Evolutionary conservation across 2,113 vertebrate genomes (phyloP).

Genomic region (Hoplias malabaricus): DNA sequence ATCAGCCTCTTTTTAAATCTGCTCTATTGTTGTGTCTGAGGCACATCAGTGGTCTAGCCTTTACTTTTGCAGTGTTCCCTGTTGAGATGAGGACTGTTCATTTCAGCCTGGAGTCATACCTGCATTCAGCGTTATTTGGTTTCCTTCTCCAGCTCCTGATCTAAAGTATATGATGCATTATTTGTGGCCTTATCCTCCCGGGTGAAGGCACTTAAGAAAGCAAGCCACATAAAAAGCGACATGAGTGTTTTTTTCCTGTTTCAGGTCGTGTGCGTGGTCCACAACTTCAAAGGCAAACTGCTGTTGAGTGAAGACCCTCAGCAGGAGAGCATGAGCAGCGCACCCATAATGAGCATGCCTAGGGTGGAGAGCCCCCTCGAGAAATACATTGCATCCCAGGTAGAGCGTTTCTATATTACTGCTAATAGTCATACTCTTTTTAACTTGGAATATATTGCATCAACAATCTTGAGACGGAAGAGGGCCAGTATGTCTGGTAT

Average conservation of each 20-base stretch:
- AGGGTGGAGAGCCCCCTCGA: conserved; percentile 91
- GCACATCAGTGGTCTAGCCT: not conserved
- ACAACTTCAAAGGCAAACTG: conserved; percentile 94
- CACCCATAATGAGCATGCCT: conserved; percentile 82
- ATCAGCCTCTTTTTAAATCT: conserved; percentile 19
- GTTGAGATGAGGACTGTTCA: not conserved
- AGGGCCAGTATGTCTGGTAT: conserved; percentile 4
- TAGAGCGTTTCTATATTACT: conserved; percentile 39
- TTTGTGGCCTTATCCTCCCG: not conserved
- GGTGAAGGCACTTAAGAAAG: not conserved
- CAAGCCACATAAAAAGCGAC: not conserved
- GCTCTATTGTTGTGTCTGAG: not conserved
- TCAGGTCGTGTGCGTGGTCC: conserved; percentile 95
- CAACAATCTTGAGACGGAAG: no score
- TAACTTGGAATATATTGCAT: not conserved
- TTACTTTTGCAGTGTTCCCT: not conserved
- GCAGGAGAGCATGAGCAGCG: conserved; percentile 71
- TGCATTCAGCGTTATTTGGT: not conserved
- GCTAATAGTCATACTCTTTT: not conserved
- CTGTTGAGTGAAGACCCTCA: conserved; percentile 79
- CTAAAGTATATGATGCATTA: not conserved
- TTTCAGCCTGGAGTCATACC: not conserved
- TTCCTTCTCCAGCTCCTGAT: not conserved
- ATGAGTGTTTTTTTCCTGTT: conserved; percentile 8
- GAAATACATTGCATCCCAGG: conserved; percentile 86